These are phyloP conservation scores for Brachyopa scutellaris DNA, from an alignment of 2,888 invertebrate species.

Conservation along the genomic window DNA sequence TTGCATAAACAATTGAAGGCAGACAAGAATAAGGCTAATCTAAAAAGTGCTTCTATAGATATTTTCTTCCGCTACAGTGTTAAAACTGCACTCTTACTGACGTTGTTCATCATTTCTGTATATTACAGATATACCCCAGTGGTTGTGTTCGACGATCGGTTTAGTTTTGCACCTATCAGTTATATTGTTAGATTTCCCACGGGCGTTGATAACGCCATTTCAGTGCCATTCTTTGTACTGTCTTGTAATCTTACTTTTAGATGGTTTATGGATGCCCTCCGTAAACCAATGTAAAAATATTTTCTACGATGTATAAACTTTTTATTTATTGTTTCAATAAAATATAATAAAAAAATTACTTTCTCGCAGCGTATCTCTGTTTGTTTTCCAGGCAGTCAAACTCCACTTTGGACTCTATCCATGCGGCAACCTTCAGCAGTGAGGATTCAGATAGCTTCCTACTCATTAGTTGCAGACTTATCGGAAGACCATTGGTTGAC, in stretches of 20 bases:
- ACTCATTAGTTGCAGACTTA: conserved; percentile 95
- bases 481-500: conserved; percentile 88
- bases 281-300: too few relatives aligned
- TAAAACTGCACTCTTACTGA: conserved; percentile 79
- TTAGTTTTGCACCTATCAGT: conserved; percentile 82
- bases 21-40: conserved; percentile 67
- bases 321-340: conserved; percentile 6
- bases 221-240: conserved; percentile 83
- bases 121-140: conserved; percentile 82
- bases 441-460: conserved; percentile 88
- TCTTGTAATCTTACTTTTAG: conserved; percentile 82
- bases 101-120: conserved; percentile 80
- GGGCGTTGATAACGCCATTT: conserved; percentile 82
- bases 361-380: conserved; percentile 74
- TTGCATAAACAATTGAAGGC: conserved; percentile 73
- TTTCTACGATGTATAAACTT: too few relatives aligned
- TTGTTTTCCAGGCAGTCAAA: conserved; percentile 78
- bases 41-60: conserved; percentile 76
- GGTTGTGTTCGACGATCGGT: conserved; percentile 80
- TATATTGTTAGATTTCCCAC: conserved; percentile 83
- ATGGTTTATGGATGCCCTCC: conserved; percentile 74
- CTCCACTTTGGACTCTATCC: conserved; percentile 88
- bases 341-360: conserved; percentile 40
- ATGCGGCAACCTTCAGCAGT: conserved; percentile 90
- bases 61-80: conserved; percentile 79